phyloP scores from a whole-genome alignment of 2,888 invertebrate genomes.

The Cheilosia vulpina region DNA sequence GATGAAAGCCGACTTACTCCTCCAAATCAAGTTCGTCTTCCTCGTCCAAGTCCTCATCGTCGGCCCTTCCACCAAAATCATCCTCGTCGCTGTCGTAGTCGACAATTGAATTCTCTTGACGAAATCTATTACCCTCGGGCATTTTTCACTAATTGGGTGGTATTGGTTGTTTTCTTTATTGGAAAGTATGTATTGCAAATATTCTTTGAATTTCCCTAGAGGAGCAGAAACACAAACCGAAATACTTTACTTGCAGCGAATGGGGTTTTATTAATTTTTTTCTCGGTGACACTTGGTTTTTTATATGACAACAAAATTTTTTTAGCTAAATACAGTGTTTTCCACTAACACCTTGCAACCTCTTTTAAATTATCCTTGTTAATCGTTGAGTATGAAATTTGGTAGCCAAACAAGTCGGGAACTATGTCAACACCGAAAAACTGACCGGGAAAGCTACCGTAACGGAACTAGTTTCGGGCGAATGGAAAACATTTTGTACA shows the following conservation, averaged over 20 bases:
- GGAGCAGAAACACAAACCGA: background rate
- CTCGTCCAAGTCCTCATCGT: conserved; percentile 77
- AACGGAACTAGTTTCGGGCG: conserved; percentile 53
- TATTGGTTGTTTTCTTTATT: background rate
- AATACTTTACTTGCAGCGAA: background rate
- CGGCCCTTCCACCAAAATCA: conserved; percentile 77
- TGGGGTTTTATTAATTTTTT: background rate
- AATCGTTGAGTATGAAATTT: background rate
- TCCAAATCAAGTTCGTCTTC: conserved; percentile 77
- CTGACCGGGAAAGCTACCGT: conserved; percentile 40
- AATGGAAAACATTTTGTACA: conserved; percentile 48
- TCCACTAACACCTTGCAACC: conserved; percentile 4
- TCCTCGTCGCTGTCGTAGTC: conserved; percentile 82
- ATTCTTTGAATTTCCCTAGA: background rate
- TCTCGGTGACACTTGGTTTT: background rate
- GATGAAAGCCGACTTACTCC: conserved; percentile 77
- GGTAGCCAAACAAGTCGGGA: background rate
- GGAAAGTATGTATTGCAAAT: background rate
- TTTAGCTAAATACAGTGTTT: background rate
- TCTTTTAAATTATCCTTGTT: conserved; percentile 25
- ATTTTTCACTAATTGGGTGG: conserved; percentile 43
- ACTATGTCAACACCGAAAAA: conserved; percentile 18
- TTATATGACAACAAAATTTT: background rate
- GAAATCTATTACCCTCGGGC: conserved; percentile 76
- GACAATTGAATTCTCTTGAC: conserved; percentile 77